Evolutionary conservation across 2,113 vertebrate species (phyloP), one percentile per base, ranked within the genome.

Genomic region (Malurus alboscapulatus): DNA sequence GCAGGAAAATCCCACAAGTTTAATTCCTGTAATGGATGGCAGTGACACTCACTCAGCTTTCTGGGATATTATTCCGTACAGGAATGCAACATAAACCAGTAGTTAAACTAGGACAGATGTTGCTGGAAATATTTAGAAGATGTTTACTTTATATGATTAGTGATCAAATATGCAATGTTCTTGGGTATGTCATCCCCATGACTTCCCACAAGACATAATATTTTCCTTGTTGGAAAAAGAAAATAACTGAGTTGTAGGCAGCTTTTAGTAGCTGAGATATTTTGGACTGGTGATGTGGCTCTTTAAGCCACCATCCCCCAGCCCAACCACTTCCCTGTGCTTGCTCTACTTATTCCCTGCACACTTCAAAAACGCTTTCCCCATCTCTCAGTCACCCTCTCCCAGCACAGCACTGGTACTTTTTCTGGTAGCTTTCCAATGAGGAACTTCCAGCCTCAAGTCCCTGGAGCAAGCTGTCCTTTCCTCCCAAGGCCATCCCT

Each of bases 41-140:
- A 93, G 72, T 75, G 83, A 94, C 91, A 93, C 27, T 83, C 5
- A 4, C 32, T 68, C 50, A 87, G 82, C 86, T 93, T 83, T 90
- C 78, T 92, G 72, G 71, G 84, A 91, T 82, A 94, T 84, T 91
- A 75, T 90, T 96, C 93, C 76, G 80, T 84, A 91, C 83, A 92
- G 84, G 96, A 97, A 95, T 93, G 82, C 62, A 94, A 95, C 84
- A 92, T 55, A 78, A 96, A 84, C 94, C 93, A 95, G 88, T 94
- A 95, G 93, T 97, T 97, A 97, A 95, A 95, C 93, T 67, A 95
- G 78, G 84, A 90, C 95, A 97, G 96, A 96, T 93, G 96, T 93
- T 96, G 73, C 93, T 96, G 92, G 93, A 94, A 97, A 89, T 88
- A 90, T 83, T 95, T 94, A 82, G 97, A 97, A 93, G 92, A 88